Conservation (phyloP, 2,888 invertebrate species). For the Malthinus seriepunctatus region DNA sequence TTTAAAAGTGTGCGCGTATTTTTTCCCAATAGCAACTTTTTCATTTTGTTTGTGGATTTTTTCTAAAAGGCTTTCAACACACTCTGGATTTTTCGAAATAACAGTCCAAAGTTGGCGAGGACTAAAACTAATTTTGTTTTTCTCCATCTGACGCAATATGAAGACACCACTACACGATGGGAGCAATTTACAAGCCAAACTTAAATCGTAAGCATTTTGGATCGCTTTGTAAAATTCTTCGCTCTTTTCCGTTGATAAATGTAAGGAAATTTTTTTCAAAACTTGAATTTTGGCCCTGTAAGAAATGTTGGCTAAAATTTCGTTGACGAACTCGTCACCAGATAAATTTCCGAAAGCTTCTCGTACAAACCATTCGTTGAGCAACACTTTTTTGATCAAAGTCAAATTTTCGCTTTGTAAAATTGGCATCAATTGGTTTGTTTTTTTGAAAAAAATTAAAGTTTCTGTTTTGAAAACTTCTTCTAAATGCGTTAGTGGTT, state of each 20-base stretch:
- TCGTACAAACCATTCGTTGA: slow-evolving; percentile 23
- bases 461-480: slow-evolving; percentile 20
- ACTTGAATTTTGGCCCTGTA: slow-evolving; percentile 24
- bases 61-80: slow-evolving; percentile 15
- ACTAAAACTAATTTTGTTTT: slow-evolving; percentile 12
- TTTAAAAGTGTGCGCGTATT: slow-evolving; percentile 10
- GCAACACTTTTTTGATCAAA: slow-evolving; percentile 22
- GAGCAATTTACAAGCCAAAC: slow-evolving; percentile 19
- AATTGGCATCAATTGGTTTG: slow-evolving; percentile 15
- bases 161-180: slow-evolving; percentile 17
- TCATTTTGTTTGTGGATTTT: slow-evolving; percentile 1
- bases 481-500: slow-evolving; percentile 11
- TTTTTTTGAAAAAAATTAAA: slow-evolving; percentile 18
- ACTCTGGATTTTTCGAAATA: slow-evolving; percentile 14
- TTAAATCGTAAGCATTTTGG: slow-evolving; percentile 21
- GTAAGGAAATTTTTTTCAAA: slow-evolving; percentile 12
- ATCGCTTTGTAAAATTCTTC: slow-evolving; percentile 24
- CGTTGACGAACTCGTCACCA: slow-evolving; percentile 14
- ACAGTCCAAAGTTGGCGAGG: slow-evolving; percentile 15
- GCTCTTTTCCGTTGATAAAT: slow-evolving; percentile 5
- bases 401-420: slow-evolving; percentile 19
- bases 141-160: slow-evolving; percentile 16
- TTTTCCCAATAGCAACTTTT: background rate
- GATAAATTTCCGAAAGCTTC: slow-evolving; percentile 14
- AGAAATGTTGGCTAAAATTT: slow-evolving; percentile 24